Evolutionary conservation across 1,140 invertebrate genomes (phyloP).

Genomic region (Papilio machaon): DNA sequence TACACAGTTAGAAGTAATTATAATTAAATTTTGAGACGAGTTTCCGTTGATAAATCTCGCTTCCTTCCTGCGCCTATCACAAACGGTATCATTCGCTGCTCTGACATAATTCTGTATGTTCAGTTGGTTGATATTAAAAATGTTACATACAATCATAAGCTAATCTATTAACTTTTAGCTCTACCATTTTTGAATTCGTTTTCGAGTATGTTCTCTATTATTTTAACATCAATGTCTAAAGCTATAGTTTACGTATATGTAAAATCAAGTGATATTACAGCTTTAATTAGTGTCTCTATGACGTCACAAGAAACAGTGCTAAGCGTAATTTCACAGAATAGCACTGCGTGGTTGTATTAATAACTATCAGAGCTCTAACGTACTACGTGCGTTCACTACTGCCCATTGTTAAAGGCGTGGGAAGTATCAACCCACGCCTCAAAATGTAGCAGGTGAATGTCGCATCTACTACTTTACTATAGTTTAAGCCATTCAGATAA

Average conservation of each 20-base stretch:
- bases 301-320: neutral
- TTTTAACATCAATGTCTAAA: too few species aligned
- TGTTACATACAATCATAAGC: neutral
- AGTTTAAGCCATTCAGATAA: neutral
- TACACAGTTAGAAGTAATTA: neutral
- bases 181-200: too few species aligned
- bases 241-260: neutral
- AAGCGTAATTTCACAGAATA: neutral
- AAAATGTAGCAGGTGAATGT: neutral
- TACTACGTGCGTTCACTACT: conserved; percentile 11
- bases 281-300: neutral
- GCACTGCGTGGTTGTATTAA: neutral
- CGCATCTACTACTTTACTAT: neutral
- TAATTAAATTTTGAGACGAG: conserved; percentile 45
- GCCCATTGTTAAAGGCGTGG: conserved; percentile 4
- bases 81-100: neutral
- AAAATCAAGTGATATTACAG: neutral
- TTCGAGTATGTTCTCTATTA: too few species aligned
- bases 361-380: neutral
- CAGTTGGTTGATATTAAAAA: conserved; percentile 3
- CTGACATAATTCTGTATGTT: conserved; percentile 25
- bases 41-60: conserved; percentile 66
- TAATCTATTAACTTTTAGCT: neutral
- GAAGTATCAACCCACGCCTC: neutral
- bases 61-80: conserved; percentile 61